Conservation (phyloP, 2,113 vertebrate species). For the Gallinago jamesoni region DNA sequence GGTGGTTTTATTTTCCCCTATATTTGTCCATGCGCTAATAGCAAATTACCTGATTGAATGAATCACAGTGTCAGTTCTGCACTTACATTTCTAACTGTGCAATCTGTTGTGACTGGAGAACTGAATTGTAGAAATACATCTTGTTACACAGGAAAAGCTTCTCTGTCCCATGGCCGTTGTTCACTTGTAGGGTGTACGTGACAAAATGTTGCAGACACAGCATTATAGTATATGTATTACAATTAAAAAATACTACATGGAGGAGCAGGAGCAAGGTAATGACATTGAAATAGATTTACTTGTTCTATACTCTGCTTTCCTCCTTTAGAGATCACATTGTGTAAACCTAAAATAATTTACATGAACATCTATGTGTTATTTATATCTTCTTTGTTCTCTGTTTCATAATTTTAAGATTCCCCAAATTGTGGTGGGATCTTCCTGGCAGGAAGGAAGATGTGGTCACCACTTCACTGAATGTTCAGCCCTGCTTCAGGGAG, state of each 20-base stretch:
- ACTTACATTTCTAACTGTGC: neutral
- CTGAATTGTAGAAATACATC: neutral
- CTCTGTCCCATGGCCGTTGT: neutral
- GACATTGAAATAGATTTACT: neutral
- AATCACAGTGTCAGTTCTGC: neutral
- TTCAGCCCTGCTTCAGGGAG: neutral
- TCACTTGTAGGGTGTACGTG: neutral
- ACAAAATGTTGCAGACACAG: neutral
- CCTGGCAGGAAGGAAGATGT: neutral
- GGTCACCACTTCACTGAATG: neutral
- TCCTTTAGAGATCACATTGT: neutral
- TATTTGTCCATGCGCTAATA: neutral
- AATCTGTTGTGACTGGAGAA: neutral
- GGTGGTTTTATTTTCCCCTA: neutral
- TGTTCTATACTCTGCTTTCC: neutral
- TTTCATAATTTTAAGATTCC: neutral
- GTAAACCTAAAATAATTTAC: neutral
- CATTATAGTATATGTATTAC: neutral
- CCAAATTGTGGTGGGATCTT: neutral
- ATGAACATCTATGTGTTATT: neutral
- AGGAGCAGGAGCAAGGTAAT: neutral
- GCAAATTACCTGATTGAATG: neutral
- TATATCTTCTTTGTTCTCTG: neutral
- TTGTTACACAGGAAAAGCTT: neutral
- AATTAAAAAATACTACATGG: neutral